phyloP scores from a whole-genome alignment of 2,888 invertebrate genomes.

The Heteromyza rotundicornis region DNA sequence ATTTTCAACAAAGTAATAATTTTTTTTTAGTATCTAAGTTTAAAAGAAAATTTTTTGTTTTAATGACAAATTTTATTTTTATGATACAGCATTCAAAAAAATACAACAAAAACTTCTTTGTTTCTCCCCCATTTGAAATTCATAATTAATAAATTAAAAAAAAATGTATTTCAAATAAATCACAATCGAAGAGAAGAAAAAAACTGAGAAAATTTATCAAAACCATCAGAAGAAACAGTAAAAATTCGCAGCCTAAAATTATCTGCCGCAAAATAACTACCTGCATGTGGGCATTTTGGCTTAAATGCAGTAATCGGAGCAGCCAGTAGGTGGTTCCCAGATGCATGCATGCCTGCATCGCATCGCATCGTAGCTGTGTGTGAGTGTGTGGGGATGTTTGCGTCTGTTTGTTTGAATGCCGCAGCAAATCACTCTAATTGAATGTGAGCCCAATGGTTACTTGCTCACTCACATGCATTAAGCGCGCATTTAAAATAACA shows the following conservation, averaged over 20 bases:
- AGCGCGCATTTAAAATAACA: neutral
- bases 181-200: too few species aligned
- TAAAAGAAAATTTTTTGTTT: too few species aligned
- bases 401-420: neutral
- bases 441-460: slow-evolving; percentile 7
- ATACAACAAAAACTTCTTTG: too few species aligned
- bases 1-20: too few species aligned
- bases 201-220: too few species aligned
- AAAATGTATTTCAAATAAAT: too few species aligned
- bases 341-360: neutral
- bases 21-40: too few species aligned
- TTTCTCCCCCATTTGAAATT: too few species aligned
- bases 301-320: slow-evolving; percentile 19
- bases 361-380: neutral
- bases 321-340: neutral
- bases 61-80: too few species aligned
- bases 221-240: neutral
- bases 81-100: too few species aligned
- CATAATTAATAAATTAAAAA: too few species aligned
- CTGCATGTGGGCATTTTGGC: slow-evolving; percentile 8
- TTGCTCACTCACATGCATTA: neutral
- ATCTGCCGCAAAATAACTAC: slow-evolving; percentile 13
- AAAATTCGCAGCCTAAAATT: neutral
- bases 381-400: neutral
- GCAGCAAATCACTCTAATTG: slow-evolving; percentile 19